These are phyloP conservation scores for Psilopogon haemacephalus DNA, from an alignment of 2,113 vertebrate species.

Conservation along the genomic window DNA sequence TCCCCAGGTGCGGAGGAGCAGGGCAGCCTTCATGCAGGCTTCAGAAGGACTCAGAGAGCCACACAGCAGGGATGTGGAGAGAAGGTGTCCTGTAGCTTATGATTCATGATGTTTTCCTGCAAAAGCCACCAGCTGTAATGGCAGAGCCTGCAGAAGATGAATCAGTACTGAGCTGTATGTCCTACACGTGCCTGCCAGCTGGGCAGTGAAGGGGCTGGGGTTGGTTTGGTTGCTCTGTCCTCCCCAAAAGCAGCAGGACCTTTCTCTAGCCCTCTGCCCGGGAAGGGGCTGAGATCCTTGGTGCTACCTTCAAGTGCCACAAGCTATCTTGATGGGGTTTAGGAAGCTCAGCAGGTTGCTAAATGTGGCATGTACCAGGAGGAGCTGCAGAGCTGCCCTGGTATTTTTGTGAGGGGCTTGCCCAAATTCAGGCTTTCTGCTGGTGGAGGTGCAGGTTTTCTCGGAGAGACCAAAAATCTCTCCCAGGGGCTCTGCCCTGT, in stretches of 20 bases:
- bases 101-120: constrained; percentile 68
- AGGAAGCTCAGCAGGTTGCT: background rate
- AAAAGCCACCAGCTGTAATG: background rate
- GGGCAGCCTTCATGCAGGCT: background rate
- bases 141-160: constrained; percentile 27
- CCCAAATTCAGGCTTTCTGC: background rate
- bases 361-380: background rate
- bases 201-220: fast-evolving
- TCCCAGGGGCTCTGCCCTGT: background rate
- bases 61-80: background rate
- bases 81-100: constrained; percentile 22
- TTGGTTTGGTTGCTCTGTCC: fast-evolving
- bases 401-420: background rate
- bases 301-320: background rate
- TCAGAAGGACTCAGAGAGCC: constrained; percentile 51
- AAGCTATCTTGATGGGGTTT: background rate
- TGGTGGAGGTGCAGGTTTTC: background rate
- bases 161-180: constrained; percentile 19
- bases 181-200: background rate
- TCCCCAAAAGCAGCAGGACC: background rate
- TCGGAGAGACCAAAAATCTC: background rate
- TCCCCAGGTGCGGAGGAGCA: background rate
- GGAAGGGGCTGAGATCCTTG: background rate
- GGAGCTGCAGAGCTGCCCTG: background rate
- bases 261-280: background rate